Evolutionary conservation across 1,140 invertebrate genomes (phyloP).

Genomic region (Drosophila funebris): DNA sequence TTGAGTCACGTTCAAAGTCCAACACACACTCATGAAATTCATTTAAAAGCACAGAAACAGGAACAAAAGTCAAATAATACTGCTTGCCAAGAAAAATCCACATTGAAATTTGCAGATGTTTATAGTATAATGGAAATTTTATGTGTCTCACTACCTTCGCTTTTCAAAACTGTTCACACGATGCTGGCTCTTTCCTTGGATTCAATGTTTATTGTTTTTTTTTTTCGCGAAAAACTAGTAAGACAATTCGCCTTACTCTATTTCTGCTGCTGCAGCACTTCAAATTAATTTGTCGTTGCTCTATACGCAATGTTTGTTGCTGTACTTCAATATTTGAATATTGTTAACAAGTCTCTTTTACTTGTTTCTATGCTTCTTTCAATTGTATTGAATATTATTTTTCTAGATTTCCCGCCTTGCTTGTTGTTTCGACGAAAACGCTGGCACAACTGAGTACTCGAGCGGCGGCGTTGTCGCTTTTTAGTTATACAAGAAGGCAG

Average conservation of each 20-base stretch:
- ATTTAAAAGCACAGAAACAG: constrained; percentile 38
- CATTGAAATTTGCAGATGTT: constrained; percentile 40
- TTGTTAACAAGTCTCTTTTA: constrained; percentile 16
- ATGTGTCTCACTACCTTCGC: constrained; percentile 54
- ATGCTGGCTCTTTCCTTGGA: constrained; percentile 19
- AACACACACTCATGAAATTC: constrained; percentile 40
- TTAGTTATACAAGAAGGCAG: constrained; percentile 41
- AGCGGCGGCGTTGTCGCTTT: constrained; percentile 24
- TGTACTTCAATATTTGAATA: constrained; percentile 29
- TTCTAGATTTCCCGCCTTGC: constrained; percentile 36
- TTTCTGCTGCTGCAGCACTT: constrained; percentile 31
- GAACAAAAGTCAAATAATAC: constrained; percentile 67
- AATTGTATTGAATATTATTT: constrained; percentile 13
- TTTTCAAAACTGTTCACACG: constrained; percentile 19
- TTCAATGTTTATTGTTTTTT: constrained; percentile 10
- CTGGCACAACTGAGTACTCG: constrained; percentile 54
- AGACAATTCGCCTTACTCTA: constrained; percentile 41
- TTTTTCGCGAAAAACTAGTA: constrained; percentile 50
- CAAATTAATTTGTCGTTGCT: background rate
- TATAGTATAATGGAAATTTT: constrained; percentile 79
- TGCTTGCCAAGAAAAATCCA: constrained; percentile 62
- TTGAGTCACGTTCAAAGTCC: constrained; percentile 78
- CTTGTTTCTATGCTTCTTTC: constrained; percentile 16
- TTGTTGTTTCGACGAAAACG: constrained; percentile 55
- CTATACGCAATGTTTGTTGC: constrained; percentile 15